phyloP scores from a whole-genome alignment of 2,113 vertebrate species.

The Aplodontia rufa region DNA sequence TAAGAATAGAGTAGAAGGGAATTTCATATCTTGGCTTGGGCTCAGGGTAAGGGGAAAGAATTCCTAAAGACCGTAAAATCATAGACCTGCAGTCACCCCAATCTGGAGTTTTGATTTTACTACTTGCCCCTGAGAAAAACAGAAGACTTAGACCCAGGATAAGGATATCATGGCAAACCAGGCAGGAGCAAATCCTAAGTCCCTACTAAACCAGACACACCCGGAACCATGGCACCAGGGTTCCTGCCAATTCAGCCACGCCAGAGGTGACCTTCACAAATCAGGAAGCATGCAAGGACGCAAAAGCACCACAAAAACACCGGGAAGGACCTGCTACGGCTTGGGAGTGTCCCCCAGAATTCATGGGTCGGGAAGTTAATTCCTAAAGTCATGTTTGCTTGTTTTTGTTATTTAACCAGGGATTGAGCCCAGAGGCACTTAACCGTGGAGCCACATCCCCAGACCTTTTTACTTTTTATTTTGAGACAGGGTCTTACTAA shows the following conservation, averaged over 20 bases:
- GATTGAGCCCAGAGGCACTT: no score
- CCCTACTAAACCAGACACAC: neutral
- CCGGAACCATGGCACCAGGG: neutral
- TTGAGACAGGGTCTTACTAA: no score
- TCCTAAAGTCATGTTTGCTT: no score
- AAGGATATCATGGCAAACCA: neutral
- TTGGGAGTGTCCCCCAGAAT: no score
- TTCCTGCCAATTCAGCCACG: neutral
- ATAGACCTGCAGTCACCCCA: neutral
- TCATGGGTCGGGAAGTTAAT: no score
- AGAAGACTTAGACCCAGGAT: neutral
- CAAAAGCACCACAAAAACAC: neutral
- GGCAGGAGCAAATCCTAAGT: neutral
- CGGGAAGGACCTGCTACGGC: neutral
- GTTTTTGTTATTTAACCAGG: no score
- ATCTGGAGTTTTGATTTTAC: neutral
- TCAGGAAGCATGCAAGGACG: no score
- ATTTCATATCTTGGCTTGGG: neutral
- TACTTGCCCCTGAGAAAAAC: neutral
- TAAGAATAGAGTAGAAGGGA: neutral
- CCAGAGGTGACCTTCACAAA: neutral
- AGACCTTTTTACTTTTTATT: no score
- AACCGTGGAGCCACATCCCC: no score
- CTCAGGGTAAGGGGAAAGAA: neutral
- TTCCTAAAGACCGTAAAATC: neutral